Evolutionary conservation across 2,113 vertebrate genomes (phyloP).

Genomic region (Microtus montanus): DNA sequence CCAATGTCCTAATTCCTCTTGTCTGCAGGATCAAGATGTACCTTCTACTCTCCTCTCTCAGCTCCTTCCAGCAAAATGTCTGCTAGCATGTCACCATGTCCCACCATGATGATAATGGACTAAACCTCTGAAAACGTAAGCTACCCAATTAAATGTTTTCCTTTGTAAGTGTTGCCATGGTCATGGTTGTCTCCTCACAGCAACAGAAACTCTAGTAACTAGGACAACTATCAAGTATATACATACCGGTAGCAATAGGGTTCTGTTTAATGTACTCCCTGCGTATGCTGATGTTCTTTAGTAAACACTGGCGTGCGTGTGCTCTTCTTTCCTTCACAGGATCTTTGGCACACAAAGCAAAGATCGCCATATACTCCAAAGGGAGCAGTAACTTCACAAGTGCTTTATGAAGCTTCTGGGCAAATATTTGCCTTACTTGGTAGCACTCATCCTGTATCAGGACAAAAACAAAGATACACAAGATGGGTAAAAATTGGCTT

Average conservation of each 20-base stretch:
- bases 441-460: constrained; percentile 96
- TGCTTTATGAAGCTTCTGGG: constrained; percentile 98
- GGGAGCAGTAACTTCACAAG: constrained; percentile 96
- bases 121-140: background rate
- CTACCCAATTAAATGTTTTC: background rate
- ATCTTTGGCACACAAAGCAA: constrained; percentile 98
- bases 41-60: background rate
- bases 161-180: background rate
- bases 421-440: constrained; percentile 98
- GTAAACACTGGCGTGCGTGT: constrained; percentile 97
- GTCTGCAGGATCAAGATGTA: background rate
- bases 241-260: constrained; percentile 94
- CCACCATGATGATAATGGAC: background rate
- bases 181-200: background rate
- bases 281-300: constrained; percentile 99
- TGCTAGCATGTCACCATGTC: background rate
- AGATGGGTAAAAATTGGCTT: background rate
- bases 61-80: background rate
- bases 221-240: constrained; percentile 68
- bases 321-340: constrained; percentile 98
- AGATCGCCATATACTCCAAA: constrained; percentile 98
- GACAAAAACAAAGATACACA: constrained; percentile 62
- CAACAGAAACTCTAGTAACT: background rate
- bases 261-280: constrained; percentile 99
- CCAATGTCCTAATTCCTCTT: background rate